Evolutionary conservation across 1,140 invertebrate genomes (phyloP).

Genomic region (Parapsyche elsis): DNA sequence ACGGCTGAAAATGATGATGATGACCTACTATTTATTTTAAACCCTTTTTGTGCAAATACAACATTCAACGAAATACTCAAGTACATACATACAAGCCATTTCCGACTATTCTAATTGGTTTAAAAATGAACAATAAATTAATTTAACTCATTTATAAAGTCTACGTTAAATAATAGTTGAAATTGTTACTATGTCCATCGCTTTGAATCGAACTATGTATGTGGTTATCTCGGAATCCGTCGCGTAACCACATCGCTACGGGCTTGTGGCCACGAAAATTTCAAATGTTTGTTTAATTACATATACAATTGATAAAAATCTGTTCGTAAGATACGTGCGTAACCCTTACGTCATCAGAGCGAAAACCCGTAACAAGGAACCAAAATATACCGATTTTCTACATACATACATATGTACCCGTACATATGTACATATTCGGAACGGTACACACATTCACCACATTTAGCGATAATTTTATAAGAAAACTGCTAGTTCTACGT

Average conservation of each 20-base stretch:
- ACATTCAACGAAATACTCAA: too few relatives aligned
- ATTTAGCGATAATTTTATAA: too few relatives aligned
- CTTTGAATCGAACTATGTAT: not conserved
- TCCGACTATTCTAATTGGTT: too few relatives aligned
- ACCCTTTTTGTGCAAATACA: too few relatives aligned
- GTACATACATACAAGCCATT: too few relatives aligned
- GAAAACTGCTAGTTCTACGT: too few relatives aligned
- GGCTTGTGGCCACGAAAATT: slow-evolving; percentile 14
- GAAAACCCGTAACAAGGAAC: not conserved
- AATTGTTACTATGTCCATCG: not conserved
- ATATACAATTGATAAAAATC: slow-evolving; percentile 30
- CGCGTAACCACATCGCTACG: slow-evolving; percentile 19
- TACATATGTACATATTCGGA: not conserved
- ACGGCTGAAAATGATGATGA: too few relatives aligned
- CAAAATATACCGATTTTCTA: not conserved
- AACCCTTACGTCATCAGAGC: slow-evolving; percentile 19
- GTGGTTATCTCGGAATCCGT: not conserved
- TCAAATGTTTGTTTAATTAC: slow-evolving; percentile 34
- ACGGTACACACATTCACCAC: too few relatives aligned
- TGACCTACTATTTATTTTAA: too few relatives aligned
- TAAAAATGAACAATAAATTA: too few relatives aligned
- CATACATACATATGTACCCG: not conserved
- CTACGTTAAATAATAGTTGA: too few relatives aligned
- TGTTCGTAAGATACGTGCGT: slow-evolving; percentile 3
- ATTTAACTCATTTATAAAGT: too few relatives aligned